Evolutionary conservation across 2,797 vertebrate species (phyloP), one percentile per base, ranked within the genome.

Genomic region (Cacajao melanocephalus): DNA sequence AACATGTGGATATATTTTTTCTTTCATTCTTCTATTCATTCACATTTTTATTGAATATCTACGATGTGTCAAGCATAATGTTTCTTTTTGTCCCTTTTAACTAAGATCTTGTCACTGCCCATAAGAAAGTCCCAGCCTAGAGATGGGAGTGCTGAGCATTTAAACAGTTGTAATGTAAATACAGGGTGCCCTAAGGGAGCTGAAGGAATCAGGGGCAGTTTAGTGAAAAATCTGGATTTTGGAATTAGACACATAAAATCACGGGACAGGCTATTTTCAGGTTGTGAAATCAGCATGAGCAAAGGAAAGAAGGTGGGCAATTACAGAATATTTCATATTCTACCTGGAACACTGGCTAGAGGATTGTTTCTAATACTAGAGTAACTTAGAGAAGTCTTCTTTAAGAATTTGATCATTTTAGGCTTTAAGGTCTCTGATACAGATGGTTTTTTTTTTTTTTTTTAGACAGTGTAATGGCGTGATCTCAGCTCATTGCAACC

Each of bases 61-160:
- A 17, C 28, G 33, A 36, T 15, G 11, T n/a, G 15, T 82, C 75
- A 85, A 83, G 41, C n/a, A 75, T n/a, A 50, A 48, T 4, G n/a
- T 85, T 58, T 88, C 52, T 15, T 88, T 75, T 70, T 76, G 10
- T 84, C 58, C 44, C 73, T 87, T 83, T 26, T 57, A 89, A 67
- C 90, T 55, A 87, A 95, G 89, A 88, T 26, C 52, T 87, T 76
- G 80, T 80, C 44, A 83, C 70, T 82, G 36, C 52, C 84, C n/a
- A 22, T 19, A 64, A 78, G 50, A 75, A 50, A 88, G 20, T 58
- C 52, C 50, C 67, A 82, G 70, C 36, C 48, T 88, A 17, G 57
- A 80, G 17, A 10, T 73, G 24, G 44, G 24, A 86, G 9, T 10
- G 57, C 19, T 8, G 67, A 17, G 22, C 41, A 57, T 30, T 70